A percentile compares a stretch with the other conserved stretches of the same genome.
phyloP scores from a whole-genome alignment of 2,888 invertebrate genomes.

The Amphipyra berbera region DNA sequence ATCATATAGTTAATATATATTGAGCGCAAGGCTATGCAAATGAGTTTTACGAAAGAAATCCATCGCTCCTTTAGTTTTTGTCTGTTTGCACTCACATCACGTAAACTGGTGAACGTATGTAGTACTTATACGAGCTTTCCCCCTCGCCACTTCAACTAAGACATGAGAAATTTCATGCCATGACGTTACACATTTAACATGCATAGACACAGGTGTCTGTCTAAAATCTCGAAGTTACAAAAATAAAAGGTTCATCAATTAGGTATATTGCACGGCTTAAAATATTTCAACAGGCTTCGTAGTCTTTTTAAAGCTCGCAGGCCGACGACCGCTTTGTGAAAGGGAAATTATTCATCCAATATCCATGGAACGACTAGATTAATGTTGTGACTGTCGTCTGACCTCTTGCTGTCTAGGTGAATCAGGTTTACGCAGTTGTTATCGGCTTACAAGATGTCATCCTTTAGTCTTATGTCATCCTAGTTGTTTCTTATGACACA shows the following conservation, averaged over 20 bases:
- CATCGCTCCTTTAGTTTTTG: conserved; percentile 20
- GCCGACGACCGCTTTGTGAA: background rate
- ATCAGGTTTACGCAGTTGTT: too few species aligned
- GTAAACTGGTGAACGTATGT: conserved; percentile 21
- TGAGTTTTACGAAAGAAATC: conserved; percentile 18
- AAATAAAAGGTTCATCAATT: too few species aligned
- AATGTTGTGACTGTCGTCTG: background rate
- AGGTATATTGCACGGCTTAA: too few species aligned
- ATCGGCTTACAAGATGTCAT: background rate
- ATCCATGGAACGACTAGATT: background rate
- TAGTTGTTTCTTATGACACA: too few species aligned
- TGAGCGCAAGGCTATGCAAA: too few species aligned
- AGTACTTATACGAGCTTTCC: conserved; percentile 19
- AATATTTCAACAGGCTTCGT: too few species aligned
- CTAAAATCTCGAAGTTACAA: too few species aligned
- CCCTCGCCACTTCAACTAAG: too few species aligned
- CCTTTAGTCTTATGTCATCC: background rate
- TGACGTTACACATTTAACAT: conserved; percentile 30
- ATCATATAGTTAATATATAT: too few species aligned
- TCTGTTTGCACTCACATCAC: conserved; percentile 31
- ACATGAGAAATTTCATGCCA: conserved; percentile 13
- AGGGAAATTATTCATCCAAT: background rate
- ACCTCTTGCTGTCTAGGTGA: too few species aligned
- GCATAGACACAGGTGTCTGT: background rate
- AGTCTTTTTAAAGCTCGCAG: too few species aligned